A percentile compares a stretch with the other conserved stretches of the same genome.
Conservation (phyloP, 2,797 vertebrate genomes). For the Malacoraja senta region DNA sequence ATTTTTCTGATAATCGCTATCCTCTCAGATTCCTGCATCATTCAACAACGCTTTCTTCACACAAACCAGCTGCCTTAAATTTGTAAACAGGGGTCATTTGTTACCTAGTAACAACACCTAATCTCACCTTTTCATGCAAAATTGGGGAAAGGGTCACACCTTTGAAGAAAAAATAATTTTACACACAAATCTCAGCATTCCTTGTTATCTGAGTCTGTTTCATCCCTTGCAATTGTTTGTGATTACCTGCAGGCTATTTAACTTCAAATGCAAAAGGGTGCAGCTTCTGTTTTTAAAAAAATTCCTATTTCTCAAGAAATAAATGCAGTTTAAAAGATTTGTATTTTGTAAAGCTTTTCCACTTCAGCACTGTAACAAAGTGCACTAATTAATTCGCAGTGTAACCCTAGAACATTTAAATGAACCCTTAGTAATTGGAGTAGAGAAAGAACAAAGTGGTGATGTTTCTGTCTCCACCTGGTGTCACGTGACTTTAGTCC, state of each 20-base stretch:
- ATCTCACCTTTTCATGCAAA: not conserved
- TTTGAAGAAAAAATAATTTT: not conserved
- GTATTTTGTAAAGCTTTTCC: not conserved
- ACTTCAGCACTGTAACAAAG: not conserved
- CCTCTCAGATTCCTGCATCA: not conserved
- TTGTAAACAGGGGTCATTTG: not conserved
- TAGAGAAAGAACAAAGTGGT: not conserved
- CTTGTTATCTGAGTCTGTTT: not conserved
- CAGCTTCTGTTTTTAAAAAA: not conserved
- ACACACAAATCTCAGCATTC: not conserved
- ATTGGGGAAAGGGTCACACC: not conserved
- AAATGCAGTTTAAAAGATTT: not conserved
- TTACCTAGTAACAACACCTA: not conserved
- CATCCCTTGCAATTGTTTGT: no score
- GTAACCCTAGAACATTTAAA: constrained; percentile 17
- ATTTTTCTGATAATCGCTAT: not conserved
- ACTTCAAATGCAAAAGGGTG: not conserved
- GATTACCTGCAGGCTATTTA: not conserved
- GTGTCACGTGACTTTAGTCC: constrained; percentile 22
- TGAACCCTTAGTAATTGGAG: not conserved
- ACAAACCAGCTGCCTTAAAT: not conserved
- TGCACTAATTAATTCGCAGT: constrained; percentile 1
- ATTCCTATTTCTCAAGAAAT: not conserved
- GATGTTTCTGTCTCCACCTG: constrained; percentile 27
- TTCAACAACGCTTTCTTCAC: not conserved